Percentiles rank a stretch among this genome's conserved stretches.
Conservation (phyloP, 1,140 invertebrate genomes). For the Monochamus saltuarius region DNA sequence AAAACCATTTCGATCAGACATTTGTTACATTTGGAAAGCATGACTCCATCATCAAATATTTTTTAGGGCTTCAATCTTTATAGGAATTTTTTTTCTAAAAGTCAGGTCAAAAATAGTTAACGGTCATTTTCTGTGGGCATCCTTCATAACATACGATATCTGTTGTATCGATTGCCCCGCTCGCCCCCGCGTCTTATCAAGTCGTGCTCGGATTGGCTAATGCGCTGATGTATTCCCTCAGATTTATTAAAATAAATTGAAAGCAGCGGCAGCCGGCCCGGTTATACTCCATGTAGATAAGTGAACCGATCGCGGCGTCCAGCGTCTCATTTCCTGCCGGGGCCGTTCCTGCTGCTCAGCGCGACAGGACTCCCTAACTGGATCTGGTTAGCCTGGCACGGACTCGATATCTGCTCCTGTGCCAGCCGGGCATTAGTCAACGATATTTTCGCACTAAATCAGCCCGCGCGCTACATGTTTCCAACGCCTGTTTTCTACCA, state of each 20-base stretch:
- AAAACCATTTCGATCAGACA: too few relatives aligned
- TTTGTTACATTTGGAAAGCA: too few relatives aligned
- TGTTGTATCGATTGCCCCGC: constrained; percentile 1
- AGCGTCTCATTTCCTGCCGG: constrained; percentile 40
- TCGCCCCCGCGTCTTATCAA: constrained; percentile 23
- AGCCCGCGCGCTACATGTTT: constrained; percentile 8
- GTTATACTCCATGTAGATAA: constrained; percentile 42
- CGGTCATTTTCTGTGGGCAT: too few relatives aligned
- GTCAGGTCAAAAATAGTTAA: too few relatives aligned
- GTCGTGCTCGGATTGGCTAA: constrained; percentile 36
- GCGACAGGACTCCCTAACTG: constrained; percentile 16
- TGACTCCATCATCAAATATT: too few relatives aligned
- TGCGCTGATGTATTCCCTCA: constrained; percentile 27
- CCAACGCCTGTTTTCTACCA: constrained; percentile 1
- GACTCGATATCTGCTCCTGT: constrained; percentile 28
- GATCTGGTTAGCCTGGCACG: constrained; percentile 11
- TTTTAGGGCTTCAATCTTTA: too few relatives aligned
- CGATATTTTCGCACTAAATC: constrained; percentile 26
- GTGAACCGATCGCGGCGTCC: constrained; percentile 36
- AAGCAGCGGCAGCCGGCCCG: constrained; percentile 29
- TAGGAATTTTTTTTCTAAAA: too few relatives aligned
- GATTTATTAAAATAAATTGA: constrained; percentile 42
- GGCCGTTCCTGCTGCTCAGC: constrained; percentile 14
- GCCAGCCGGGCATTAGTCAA: constrained; percentile 26
- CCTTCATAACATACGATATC: too few relatives aligned